Evolutionary conservation across 2,888 invertebrate genomes (phyloP), one percentile per base, ranked within the genome.

Genomic region (Drosophila longiperda): DNA sequence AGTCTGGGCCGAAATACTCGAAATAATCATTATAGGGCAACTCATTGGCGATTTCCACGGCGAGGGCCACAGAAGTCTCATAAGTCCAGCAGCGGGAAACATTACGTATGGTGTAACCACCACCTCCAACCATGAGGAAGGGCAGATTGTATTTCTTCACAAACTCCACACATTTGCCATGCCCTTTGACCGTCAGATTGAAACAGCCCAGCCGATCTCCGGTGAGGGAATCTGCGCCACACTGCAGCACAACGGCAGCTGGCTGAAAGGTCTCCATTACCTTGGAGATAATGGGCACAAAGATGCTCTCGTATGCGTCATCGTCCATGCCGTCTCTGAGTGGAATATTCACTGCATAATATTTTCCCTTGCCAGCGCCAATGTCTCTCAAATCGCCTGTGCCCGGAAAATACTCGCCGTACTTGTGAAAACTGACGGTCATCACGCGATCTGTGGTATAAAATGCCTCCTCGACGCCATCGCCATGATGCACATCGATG

Each of bases 261-360:
- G 99, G 99, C 92, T 99, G 99, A 94, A 99, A 99, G 38, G 98
- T 98, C 93, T 99, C 99, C 98, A 99, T 99, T 1, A 99, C 98
- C 93, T 98, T 97, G n/a, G 97, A 96, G 82, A 98, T 98, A 81
- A 99, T 98, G 5, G 98, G 98, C 80, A 97, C 97, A 93, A 99
- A 99, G 91, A 99, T 98, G 36, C 97, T 97, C 93, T 99, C 98
- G 91, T 99, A 99, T 0, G 98, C 97, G 69, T 98, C 98, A 91
- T 99, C 99, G 90, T 99, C 99, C 96, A 99, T 99, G 49, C 99
- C 99, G 93, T 99, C 99, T 53, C 99, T 94, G 7, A 99, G 94
- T 0, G 99, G 99, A 90, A 99, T 99, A 93, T 99, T 99, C 2
- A 99, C 98, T 0, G 99, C 99, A 93, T 99, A 99, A 93, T 99